Base-by-base conservation (phyloP, 1,140 invertebrate species). In the Pseudomyrmex pallidus region DNA sequence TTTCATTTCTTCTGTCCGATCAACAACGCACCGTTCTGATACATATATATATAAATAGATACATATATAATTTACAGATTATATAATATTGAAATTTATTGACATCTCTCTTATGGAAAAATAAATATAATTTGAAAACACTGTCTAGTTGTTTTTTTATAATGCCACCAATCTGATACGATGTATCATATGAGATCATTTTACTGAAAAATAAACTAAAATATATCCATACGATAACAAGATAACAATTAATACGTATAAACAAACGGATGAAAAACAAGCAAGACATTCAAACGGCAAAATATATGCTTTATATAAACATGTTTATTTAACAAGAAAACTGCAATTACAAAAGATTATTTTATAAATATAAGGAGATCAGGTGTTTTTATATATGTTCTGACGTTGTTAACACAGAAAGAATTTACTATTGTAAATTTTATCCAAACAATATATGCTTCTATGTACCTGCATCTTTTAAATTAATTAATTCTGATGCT, bases 51-150 rank as follows among this genome's bases (percentile, higher is more conserved):
- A 35, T 35, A 35, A 5, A 35, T 7, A 35, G 4, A 0, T 35
- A 35, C 7, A 35, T 35, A 90, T 74, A 87, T 91, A 89, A 91
- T 73, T 86, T 35, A 87, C 90, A 93, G 84, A 91, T 91, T 91
- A 84, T 90, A 86, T 35, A 35, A 86, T 87, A 85, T 77, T 87
- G 77, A 90, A 90, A 90, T 89, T 90, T 82, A 89, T 91, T 92
- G 87, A 35, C 25, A 35, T 12, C 35, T 83, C 35, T 83, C 84
- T 90, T 92, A 87, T 85, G 83, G 74, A 87, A 89, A 68, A 92
- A 91, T 92, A 92, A 92, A 92, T 90, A 90, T 90, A 57, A 90
- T 90, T 92, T 87, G 76, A 74, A 85, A 74, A 66, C n/a, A 9
- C 5, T 0, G 4, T 61, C 20, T 22, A 12, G 3, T 22, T 20